phyloP scores from a whole-genome alignment of 1,140 invertebrate species.

The Ceratosolen solmsi region DNA sequence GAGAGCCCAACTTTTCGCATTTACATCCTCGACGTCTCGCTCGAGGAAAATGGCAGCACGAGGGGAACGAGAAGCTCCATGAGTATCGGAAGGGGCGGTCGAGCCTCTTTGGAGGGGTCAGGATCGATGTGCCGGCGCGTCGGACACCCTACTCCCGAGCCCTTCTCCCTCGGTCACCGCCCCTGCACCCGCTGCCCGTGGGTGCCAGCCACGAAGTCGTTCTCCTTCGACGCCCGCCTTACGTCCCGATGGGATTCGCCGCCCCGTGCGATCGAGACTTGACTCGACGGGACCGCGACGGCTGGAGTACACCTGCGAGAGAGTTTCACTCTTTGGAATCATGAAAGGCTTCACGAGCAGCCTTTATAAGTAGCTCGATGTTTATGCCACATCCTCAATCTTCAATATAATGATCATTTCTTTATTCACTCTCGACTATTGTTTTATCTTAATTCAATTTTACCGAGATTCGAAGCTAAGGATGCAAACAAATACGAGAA shows the following conservation, averaged over 20 bases:
- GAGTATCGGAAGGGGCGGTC: constrained; percentile 40
- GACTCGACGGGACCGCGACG: not conserved
- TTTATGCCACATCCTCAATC: too few species aligned
- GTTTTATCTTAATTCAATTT: too few species aligned
- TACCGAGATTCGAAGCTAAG: too few species aligned
- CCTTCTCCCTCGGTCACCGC: too few species aligned
- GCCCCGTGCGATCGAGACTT: not conserved
- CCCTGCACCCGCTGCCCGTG: not conserved
- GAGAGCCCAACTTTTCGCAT: constrained; percentile 63
- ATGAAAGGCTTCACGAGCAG: too few species aligned
- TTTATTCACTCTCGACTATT: too few species aligned
- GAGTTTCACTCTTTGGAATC: too few species aligned
- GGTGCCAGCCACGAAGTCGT: not conserved
- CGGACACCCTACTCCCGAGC: not conserved
- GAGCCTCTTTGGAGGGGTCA: constrained; percentile 40
- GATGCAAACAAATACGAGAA: too few species aligned
- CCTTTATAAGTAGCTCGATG: too few species aligned
- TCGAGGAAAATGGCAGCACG: constrained; percentile 50
- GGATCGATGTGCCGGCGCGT: constrained; percentile 32
- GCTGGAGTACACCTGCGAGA: not conserved
- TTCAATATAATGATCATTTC: too few species aligned
- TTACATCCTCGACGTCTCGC: constrained; percentile 19
- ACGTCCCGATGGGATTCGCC: not conserved
- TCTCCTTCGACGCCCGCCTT: not conserved
- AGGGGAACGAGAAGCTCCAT: not conserved